Evolutionary conservation across 35 echinoderm and acorn worm genomes (phyloP), one percentile per base, ranked within the genome.

Genomic region (Patiria miniata): DNA sequence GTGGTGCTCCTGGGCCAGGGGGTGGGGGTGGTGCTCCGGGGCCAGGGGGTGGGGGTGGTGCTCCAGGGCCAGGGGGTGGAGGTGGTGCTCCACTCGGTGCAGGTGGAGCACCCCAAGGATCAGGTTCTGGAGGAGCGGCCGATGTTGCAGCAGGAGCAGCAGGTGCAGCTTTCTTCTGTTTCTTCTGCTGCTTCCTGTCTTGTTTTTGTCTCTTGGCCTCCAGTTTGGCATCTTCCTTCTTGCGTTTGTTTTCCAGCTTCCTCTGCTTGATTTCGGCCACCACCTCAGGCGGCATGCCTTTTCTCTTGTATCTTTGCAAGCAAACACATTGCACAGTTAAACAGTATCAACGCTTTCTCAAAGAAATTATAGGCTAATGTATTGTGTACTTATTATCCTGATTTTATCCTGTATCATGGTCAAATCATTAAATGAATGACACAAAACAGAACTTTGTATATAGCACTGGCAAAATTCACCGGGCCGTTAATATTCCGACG

Each of bases 181-280:
- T 23, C 26, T 73, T 73, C 57, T 5, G 57, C 10, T 19, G 0
- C 52, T 55, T 55, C 10, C 10, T 19, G 10, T 55, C 52, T 55
- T 0, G 10, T 61, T 61, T 61, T 19, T 22, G 58, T 32, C 19
- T 18, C 65, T 36, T 73, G 19, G 65, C 65, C 9, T 73, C 65
- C n/a, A 22, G 29, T 34, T 73, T 73, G 26, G 65, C 65, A 2
- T 73, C 65, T 23, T 23, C 26, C 65, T 73, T 73, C 65, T 73
- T 73, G 22, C 26, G 65, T 30, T 73, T 30, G 26, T 73, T 73
- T 73, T 73, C 65, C 0, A 73, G 65, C 29, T 73, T 73, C 34
- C 65, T 73, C 34, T 73, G 65, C 34, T 73, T 73, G 65, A 73
- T 73, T 73, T 73, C 65, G 14, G 21, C 65, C 34, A 73, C 26